These are phyloP conservation scores for Aromia moschata DNA, from an alignment of 2,888 invertebrate species.

Conservation along the genomic window DNA sequence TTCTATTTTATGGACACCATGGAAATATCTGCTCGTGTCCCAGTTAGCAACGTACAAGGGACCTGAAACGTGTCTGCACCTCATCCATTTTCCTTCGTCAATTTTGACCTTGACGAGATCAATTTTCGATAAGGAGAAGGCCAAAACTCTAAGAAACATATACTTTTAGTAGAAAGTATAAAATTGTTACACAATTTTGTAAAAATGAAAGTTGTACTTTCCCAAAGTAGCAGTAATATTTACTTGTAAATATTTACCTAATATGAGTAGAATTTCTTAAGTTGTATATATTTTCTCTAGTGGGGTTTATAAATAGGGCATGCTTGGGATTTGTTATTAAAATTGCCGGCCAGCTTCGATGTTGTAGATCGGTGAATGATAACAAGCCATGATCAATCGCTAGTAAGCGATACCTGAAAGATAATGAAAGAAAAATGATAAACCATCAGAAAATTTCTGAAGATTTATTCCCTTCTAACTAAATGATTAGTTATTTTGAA, in stretches of 20 bases:
- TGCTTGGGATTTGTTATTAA: slow-evolving; percentile 93
- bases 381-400: slow-evolving; percentile 91
- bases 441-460: too few relatives aligned
- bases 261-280: slow-evolving; percentile 80
- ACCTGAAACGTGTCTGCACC: slow-evolving; percentile 69
- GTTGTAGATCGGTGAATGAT: slow-evolving; percentile 82
- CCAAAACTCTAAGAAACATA: slow-evolving; percentile 71
- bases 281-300: slow-evolving; percentile 75
- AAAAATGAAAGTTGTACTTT: too few relatives aligned
- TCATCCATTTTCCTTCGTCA: slow-evolving; percentile 71
- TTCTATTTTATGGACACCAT: slow-evolving; percentile 75
- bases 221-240: not conserved
- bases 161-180: too few relatives aligned
- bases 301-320: slow-evolving; percentile 76
- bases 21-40: slow-evolving; percentile 72
- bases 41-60: slow-evolving; percentile 79
- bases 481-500: too few relatives aligned
- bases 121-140: slow-evolving; percentile 77
- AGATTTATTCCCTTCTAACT: too few relatives aligned
- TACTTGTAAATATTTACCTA: slow-evolving; percentile 63
- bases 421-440: slow-evolving; percentile 5
- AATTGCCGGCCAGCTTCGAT: slow-evolving; percentile 82
- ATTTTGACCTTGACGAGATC: slow-evolving; percentile 74
- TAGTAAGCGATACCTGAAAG: slow-evolving; percentile 75
- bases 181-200: too few relatives aligned